Base-by-base conservation (phyloP, 2,888 invertebrate genomes). In the Punctoribates punctum region DNA sequence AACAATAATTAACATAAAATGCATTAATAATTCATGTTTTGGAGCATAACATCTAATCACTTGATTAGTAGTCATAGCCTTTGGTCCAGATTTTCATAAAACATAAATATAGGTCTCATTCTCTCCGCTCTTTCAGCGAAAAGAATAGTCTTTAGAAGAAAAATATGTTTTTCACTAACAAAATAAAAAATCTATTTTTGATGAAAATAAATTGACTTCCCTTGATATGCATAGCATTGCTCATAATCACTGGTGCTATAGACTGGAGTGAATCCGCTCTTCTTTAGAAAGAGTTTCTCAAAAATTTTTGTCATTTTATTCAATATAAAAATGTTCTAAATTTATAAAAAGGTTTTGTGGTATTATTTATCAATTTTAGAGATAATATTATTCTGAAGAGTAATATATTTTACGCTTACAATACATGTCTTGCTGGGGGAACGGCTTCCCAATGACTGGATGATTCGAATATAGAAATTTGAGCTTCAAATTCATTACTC, bases 161-260 rank as follows among this genome's bases (percentile, higher is more conserved):
- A 34, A n/a, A 29, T 62, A 62, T 62, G 15, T 62, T 34, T 34
- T 62, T 17, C 29, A 34, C 15, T 11, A 62, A n/a, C 6, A 62
- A 34, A 62, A 15, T 13, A 20, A 25, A 60, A 60, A 62, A 62
- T 62, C 17, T 62, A 34, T 62, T 62, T 62, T 62, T 62, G 62
- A 62, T 62, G 29, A 62, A 62, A 62, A 62, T 62, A 62, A 62
- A 62, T 62, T 62, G 62, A 62, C 29, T 62, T 62, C 23, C 62
- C 27, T 27, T 62, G 29, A 62, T 13, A 34, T 62, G 29, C 34
- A 62, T 62, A 57, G 25, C 57, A 57, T 23, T 25, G 9, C 11
- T 57, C 57, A 23, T 57, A 20, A 25, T 23, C 6, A 57, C n/a
- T 13, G 54, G 20, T 20, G 20, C 20, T 20, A 51, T 51, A 20